phyloP scores from a whole-genome alignment of 2,888 invertebrate genomes.

The Aspidapion aeneum region DNA sequence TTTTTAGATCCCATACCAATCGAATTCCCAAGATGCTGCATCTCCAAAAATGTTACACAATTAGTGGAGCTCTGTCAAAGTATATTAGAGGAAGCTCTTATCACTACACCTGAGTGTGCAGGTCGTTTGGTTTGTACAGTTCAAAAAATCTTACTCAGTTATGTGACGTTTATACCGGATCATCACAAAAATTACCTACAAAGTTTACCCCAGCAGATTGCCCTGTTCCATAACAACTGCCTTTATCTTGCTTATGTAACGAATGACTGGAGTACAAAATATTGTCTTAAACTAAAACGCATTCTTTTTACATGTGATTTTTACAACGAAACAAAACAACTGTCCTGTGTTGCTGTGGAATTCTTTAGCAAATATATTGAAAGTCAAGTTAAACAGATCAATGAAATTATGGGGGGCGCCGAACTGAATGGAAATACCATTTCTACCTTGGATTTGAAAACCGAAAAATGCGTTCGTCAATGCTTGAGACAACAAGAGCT shows the following conservation, averaged over 20 bases:
- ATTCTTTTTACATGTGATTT: constrained; percentile 58
- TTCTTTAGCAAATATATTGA: constrained; percentile 70
- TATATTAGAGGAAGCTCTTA: constrained; percentile 64
- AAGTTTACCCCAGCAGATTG: constrained; percentile 85
- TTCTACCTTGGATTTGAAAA: constrained; percentile 56
- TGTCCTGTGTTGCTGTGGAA: constrained; percentile 66
- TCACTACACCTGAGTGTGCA: constrained; percentile 59
- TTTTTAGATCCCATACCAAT: neutral
- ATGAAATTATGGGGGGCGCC: constrained; percentile 69
- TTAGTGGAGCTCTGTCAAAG: constrained; percentile 60
- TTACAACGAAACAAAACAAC: constrained; percentile 61
- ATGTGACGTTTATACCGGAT: constrained; percentile 72
- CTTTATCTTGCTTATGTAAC: constrained; percentile 79
- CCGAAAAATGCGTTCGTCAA: constrained; percentile 74
- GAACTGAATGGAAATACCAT: constrained; percentile 55
- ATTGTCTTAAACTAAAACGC: constrained; percentile 59
- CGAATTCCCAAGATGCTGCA: constrained; percentile 55
- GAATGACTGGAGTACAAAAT: constrained; percentile 63
- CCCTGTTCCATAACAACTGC: constrained; percentile 88
- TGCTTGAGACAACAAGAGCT: constrained; percentile 81
- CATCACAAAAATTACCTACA: constrained; percentile 76
- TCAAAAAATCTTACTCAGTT: constrained; percentile 71
- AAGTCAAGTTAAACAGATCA: constrained; percentile 70
- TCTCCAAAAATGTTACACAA: constrained; percentile 62
- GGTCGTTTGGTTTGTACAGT: constrained; percentile 66